A percentile compares a stretch with the other conserved stretches of the same genome.
These are phyloP conservation scores for Labeo catla DNA, from an alignment of 2,113 vertebrate species.

Conservation along the genomic window DNA sequence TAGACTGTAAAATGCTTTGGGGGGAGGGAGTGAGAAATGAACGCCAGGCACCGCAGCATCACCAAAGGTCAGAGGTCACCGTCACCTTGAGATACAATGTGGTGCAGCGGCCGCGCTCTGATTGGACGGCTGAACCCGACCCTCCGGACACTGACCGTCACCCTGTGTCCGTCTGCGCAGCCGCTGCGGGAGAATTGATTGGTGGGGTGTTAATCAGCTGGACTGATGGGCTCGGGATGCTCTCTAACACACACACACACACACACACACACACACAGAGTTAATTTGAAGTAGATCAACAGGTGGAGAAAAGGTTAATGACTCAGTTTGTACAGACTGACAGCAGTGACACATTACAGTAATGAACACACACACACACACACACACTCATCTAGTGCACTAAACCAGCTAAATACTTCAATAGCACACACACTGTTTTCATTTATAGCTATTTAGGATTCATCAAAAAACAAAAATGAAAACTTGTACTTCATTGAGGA, in stretches of 20 bases:
- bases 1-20: constrained; percentile 70
- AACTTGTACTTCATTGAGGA: too few relatives aligned
- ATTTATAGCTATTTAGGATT: neutral
- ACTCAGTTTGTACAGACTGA: constrained; percentile 40
- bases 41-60: constrained; percentile 53
- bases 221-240: constrained; percentile 36
- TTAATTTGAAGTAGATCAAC: constrained; percentile 61
- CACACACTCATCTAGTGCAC: neutral
- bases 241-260: neutral
- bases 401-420: neutral
- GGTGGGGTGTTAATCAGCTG: constrained; percentile 43
- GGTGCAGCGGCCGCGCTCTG: constrained; percentile 37
- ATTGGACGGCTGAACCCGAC: constrained; percentile 28
- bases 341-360: constrained; percentile 39
- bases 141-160: constrained; percentile 40
- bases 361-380: constrained; percentile 10
- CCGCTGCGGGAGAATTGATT: constrained; percentile 42
- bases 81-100: constrained; percentile 73
- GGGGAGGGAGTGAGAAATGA: constrained; percentile 72
- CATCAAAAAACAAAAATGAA: too few relatives aligned
- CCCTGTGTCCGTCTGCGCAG: neutral
- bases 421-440: neutral
- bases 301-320: constrained; percentile 57
- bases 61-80: constrained; percentile 76
- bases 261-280: constrained; percentile 20